Percentiles rank a stretch among this genome's conserved stretches.
phyloP scores from a whole-genome alignment of 2,888 invertebrate species.

The Spodoptera littoralis region DNA sequence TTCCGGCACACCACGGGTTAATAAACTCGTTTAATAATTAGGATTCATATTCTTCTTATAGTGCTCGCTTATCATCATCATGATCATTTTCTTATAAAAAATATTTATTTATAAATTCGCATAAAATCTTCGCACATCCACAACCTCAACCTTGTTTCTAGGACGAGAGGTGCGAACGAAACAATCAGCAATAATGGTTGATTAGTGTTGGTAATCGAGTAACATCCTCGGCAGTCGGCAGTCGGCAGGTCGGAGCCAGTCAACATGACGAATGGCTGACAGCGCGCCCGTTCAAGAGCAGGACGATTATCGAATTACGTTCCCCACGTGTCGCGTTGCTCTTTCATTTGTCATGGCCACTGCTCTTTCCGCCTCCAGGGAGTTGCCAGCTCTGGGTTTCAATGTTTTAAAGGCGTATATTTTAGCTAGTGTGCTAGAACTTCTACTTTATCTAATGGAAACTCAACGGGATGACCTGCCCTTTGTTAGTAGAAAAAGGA shows the following conservation, averaged over 20 bases:
- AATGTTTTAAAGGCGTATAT: neutral
- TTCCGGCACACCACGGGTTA: too few relatives aligned
- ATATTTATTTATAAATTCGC: neutral
- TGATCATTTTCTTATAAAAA: neutral
- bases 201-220: constrained; percentile 42
- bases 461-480: too few relatives aligned
- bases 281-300: constrained; percentile 83
- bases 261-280: constrained; percentile 80
- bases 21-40: too few relatives aligned
- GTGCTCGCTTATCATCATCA: constrained; percentile 2
- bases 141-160: constrained; percentile 20
- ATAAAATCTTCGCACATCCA: neutral
- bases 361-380: constrained; percentile 70
- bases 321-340: constrained; percentile 80
- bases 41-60: too few relatives aligned
- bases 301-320: constrained; percentile 86
- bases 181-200: constrained; percentile 31
- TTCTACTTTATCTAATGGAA: too few relatives aligned
- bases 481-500: too few relatives aligned
- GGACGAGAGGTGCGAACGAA: constrained; percentile 26
- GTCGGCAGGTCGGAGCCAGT: constrained; percentile 58
- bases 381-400: constrained; percentile 55
- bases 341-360: constrained; percentile 86
- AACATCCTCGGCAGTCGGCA: constrained; percentile 41
- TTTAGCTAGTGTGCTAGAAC: neutral